These are phyloP conservation scores for Bombus haemorrhoidalis DNA, from an alignment of 1,140 invertebrate genomes.

Conservation along the genomic window DNA sequence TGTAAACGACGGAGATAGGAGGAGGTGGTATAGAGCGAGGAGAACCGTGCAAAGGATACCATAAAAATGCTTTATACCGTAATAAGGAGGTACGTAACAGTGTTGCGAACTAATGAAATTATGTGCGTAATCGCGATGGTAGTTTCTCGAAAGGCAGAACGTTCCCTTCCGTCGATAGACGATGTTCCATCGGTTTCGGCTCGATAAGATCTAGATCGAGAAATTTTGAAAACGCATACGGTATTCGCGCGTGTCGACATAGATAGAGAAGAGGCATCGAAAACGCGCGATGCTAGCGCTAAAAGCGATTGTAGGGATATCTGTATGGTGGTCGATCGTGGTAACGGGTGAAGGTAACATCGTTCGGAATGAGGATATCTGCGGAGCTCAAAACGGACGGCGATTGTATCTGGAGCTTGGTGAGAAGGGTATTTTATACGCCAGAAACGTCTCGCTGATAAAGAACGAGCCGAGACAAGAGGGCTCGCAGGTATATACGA, in stretches of 20 bases:
- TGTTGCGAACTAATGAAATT: slow-evolving; percentile 68
- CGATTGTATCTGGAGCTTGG: slow-evolving; percentile 85
- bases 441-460: slow-evolving; percentile 82
- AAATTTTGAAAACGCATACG: background rate
- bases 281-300: background rate
- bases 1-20: background rate
- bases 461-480: slow-evolving; percentile 70
- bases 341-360: slow-evolving; percentile 59
- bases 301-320: background rate
- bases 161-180: slow-evolving; percentile 57
- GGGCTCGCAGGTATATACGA: slow-evolving; percentile 61
- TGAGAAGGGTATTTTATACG: slow-evolving; percentile 84
- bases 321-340: slow-evolving; percentile 40
- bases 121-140: slow-evolving; percentile 58
- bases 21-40: background rate
- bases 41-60: slow-evolving; percentile 54
- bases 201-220: slow-evolving; percentile 69
- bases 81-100: slow-evolving; percentile 65
- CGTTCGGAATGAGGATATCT: slow-evolving; percentile 84
- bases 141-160: slow-evolving; percentile 61
- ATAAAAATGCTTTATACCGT: slow-evolving; percentile 69
- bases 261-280: too few relatives aligned
- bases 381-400: slow-evolving; percentile 84
- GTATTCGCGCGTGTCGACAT: background rate
- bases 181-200: slow-evolving; percentile 70